Evolutionary conservation across 2,888 invertebrate species (phyloP), one percentile per base, ranked within the genome.

Genomic region (Ormyrus thymus): DNA sequence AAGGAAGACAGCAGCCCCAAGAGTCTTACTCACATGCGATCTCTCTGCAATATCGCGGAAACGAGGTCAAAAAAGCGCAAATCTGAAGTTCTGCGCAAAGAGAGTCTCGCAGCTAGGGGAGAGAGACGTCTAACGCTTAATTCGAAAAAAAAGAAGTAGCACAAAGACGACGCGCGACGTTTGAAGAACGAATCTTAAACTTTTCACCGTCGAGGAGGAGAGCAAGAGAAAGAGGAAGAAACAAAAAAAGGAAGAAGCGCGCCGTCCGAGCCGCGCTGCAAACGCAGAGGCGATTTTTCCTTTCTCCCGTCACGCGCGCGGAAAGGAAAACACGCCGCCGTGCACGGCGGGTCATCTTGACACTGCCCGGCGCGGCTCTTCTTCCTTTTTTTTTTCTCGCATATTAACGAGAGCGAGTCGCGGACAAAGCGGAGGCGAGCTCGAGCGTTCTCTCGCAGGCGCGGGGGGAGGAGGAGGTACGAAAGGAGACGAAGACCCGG

Each of bases 401-500:
- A 72, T 77, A 74, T 73, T 64, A 78, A 78, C 69, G 45, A 48
- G 11, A n/a, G 45, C 9, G 13, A 10, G 56, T 11, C 46, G n/a
- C 15, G 48, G 4, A 77, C 71, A 77, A 59, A 77, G 66, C 56
- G n/a, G 15, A n/a, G 29, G 43, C 77, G 7, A 61, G 69, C 68
- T 71, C 65, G 65, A 59, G 71, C 61, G 71, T 71, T 76, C 79
- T 73, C 69, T 71, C 71, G 3, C 29, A 29, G 29, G 29, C 29
- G 29, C 29, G 29, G 3, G 29, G 0, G 29, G n/a, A n/a, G n/a
- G n/a, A n/a, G n/a, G n/a, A n/a, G n/a, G n/a, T n/a, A n/a, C 81
- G 78, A 81, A 81, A 82, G 85, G 87, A 86, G 86, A 86, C 85
- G 84, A 84, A 43, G 65, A 59, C n/a, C 75, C 29, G 83, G 88